Evolutionary conservation across 2,797 vertebrate genomes (phyloP).

Genomic region (Cygnus olor): DNA sequence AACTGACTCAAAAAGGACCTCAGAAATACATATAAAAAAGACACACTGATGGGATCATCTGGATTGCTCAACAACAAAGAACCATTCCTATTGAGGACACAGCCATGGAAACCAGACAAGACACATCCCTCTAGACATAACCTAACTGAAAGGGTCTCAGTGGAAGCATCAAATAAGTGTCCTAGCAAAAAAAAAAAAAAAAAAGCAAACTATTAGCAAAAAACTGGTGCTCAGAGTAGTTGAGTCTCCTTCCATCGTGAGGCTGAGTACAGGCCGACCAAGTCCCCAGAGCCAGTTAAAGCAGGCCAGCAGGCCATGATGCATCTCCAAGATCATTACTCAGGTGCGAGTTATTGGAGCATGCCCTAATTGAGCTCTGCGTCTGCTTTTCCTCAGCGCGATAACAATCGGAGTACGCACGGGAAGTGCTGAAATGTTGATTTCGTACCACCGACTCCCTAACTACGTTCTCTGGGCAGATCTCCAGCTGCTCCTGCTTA

Average conservation of each 20-base stretch:
- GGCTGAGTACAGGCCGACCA: not conserved
- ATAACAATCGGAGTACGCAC: not conserved
- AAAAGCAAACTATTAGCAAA: not conserved
- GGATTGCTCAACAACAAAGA: not conserved
- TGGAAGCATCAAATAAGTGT: not conserved
- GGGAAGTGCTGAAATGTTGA: fast-evolving
- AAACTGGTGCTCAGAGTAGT: not conserved
- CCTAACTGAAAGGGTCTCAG: not conserved
- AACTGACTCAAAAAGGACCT: not conserved
- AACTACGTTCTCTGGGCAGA: not conserved
- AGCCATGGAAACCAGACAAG: not conserved
- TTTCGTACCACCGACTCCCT: not conserved
- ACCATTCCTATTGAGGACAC: not conserved
- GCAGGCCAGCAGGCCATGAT: fast-evolving
- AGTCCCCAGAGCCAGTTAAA: not conserved
- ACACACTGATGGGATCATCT: not conserved
- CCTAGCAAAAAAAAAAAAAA: not conserved
- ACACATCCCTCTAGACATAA: fast-evolving
- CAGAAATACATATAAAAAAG: not conserved
- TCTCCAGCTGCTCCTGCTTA: not conserved
- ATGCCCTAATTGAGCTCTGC: not conserved
- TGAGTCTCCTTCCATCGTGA: not conserved
- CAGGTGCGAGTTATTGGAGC: not conserved
- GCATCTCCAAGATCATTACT: not conserved
- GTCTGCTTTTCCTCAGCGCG: not conserved